Evolutionary conservation across 2,888 invertebrate genomes (phyloP), one percentile per base, ranked within the genome.

Genomic region (Eupithecia dodoneata): DNA sequence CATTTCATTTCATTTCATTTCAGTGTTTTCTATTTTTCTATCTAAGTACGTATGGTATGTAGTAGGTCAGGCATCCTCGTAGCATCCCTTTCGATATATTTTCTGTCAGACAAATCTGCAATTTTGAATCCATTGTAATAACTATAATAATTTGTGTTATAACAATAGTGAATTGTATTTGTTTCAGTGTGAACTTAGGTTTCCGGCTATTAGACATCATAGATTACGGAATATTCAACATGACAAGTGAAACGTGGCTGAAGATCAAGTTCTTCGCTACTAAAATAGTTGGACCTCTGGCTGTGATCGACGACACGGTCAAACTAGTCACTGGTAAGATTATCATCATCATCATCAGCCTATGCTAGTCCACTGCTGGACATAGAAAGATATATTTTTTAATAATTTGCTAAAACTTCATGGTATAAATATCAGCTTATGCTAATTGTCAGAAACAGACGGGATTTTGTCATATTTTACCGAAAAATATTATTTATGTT

Each of bases 131-230:
- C 18, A 4, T 30, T 30, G 0, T 63, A 55, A n/a, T 55, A n/a
- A 55, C n/a, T 2, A 18, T 63, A 4, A 59, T 10, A 18, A 59
- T 3, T 59, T 9, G 2, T 59, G 59, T 59, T 18, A 59, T 59
- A 18, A 59, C 5, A 3, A 10, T 4, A 6, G 18, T 59, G 63
- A 63, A 63, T 63, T 72, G 18, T 59, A 55, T 71, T 78, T 65
- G 12, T 88, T 90, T 15, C 84, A 95, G 94, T 47, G 78, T 93
- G 0, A 94, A 94, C 74, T 78, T 93, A 4, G 85, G 86, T 0
- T 84, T 94, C 52, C 89, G 91, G 4, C 74, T 92, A 0, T 80
- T 95, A 76, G 94, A 95, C 74, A 76, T 94, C 0, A 63, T 93
- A 75, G 94, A 95, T 79, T 86, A 88, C 12, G 90, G 87, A 0